Conservation (phyloP, 2,888 invertebrate species). For the Synergus japonicus region DNA sequence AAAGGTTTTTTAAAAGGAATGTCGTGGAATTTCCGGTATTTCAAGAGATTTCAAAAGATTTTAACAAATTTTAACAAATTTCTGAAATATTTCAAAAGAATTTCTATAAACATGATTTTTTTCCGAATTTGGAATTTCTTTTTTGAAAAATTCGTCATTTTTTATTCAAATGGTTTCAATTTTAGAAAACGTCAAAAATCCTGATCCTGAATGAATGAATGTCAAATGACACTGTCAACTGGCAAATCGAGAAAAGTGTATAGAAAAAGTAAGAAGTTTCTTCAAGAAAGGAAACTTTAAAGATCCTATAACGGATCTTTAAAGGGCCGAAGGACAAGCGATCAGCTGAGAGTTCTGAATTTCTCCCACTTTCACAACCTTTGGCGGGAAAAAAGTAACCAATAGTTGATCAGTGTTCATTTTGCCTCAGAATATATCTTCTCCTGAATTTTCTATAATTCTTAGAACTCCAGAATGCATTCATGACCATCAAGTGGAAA, state of each 20-base stretch:
- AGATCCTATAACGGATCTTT: background rate
- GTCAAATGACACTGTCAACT: background rate
- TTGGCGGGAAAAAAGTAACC: slow-evolving; percentile 20
- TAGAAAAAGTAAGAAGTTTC: background rate
- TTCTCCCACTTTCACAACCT: slow-evolving; percentile 20
- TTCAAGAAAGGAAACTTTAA: background rate
- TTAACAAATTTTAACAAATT: no score
- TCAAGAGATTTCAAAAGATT: no score
- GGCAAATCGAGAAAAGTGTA: background rate
- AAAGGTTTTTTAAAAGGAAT: no score
- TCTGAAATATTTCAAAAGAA: no score
- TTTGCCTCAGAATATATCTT: slow-evolving; percentile 4
- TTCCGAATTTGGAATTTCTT: no score
- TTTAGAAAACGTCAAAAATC: background rate
- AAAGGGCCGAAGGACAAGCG: slow-evolving; percentile 1
- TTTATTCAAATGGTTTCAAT: background rate
- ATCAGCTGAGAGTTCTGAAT: slow-evolving; percentile 23
- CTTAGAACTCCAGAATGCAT: slow-evolving; percentile 13
- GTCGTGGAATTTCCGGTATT: no score
- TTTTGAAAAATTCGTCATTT: no score
- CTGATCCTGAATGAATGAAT: background rate
- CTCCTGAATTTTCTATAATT: slow-evolving; percentile 3
- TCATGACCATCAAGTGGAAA: slow-evolving; percentile 20
- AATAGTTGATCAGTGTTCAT: background rate
- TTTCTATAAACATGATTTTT: no score